phyloP scores from a whole-genome alignment of 2,888 invertebrate genomes.

The Calliscelio sp. region DNA sequence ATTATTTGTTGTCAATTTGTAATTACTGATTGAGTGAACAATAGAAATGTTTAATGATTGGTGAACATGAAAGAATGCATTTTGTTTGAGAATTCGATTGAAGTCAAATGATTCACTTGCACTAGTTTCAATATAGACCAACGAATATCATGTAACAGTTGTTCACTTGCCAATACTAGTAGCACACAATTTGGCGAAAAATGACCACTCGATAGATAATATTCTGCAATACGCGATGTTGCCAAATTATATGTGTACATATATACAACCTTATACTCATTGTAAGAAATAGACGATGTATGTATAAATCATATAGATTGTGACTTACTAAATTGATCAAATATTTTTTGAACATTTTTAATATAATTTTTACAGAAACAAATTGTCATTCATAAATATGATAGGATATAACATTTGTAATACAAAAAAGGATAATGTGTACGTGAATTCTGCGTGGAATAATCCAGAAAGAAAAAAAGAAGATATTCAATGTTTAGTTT shows the following conservation, averaged over 20 bases:
- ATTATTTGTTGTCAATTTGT: too few relatives aligned
- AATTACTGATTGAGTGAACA: too few relatives aligned
- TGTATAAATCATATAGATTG: slow-evolving; percentile 23
- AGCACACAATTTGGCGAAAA: slow-evolving; percentile 70
- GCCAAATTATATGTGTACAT: slow-evolving; percentile 68
- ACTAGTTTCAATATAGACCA: slow-evolving; percentile 64
- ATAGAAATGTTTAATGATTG: too few relatives aligned
- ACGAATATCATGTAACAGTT: slow-evolving; percentile 68
- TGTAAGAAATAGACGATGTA: slow-evolving; percentile 51
- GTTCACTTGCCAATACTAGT: slow-evolving; percentile 69
- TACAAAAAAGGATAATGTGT: too few relatives aligned
- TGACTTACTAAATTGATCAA: slow-evolving; percentile 26
- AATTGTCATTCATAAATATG: too few relatives aligned
- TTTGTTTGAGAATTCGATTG: slow-evolving; percentile 36
- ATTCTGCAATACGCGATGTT: slow-evolving; percentile 64
- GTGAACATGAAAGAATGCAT: too few relatives aligned
- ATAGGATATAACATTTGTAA: too few relatives aligned
- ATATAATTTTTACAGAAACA: neutral
- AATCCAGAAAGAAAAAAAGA: too few relatives aligned
- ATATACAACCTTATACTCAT: slow-evolving; percentile 29
- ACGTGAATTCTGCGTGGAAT: too few relatives aligned
- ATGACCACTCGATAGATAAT: slow-evolving; percentile 70
- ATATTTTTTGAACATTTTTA: neutral
- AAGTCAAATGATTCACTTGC: slow-evolving; percentile 57
- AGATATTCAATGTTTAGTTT: too few relatives aligned